These are phyloP conservation scores for Porites evermanni DNA, from an alignment of 92 coral and sea anemone genomes.

Conservation along the genomic window DNA sequence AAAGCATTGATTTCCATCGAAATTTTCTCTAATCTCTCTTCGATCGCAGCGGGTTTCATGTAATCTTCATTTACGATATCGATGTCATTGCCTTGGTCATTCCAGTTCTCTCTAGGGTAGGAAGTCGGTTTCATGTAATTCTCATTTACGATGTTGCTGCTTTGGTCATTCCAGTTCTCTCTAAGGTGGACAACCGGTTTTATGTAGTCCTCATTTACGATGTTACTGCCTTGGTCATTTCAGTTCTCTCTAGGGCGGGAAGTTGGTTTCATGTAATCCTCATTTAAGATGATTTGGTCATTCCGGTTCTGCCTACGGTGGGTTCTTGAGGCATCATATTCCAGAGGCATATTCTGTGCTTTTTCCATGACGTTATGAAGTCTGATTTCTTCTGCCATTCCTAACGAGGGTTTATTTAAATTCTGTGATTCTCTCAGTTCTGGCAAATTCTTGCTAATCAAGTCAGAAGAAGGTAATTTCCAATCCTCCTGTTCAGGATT, in stretches of 20 bases:
- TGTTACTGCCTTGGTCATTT: neutral
- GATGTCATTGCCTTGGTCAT: neutral
- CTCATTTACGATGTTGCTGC: neutral
- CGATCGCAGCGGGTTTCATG: neutral
- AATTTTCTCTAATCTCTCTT: neutral
- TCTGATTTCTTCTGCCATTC: neutral
- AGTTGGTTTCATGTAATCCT: neutral
- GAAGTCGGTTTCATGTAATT: too few relatives aligned
- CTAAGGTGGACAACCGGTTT: neutral
- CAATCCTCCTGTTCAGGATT: neutral
- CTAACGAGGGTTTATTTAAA: neutral
- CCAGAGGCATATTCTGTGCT: conserved; percentile 1
- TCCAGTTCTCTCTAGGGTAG: neutral
- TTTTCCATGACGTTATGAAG: neutral
- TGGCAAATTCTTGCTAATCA: neutral
- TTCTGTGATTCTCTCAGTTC: neutral
- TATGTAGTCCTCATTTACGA: neutral
- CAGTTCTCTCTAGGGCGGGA: neutral
- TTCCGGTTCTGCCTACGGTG: neutral
- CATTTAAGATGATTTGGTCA: neutral
- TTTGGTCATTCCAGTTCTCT: neutral
- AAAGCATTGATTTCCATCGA: neutral
- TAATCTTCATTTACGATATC: neutral
- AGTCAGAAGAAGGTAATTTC: neutral
- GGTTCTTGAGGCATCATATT: neutral